These are phyloP conservation scores for Ypsolopha sequella DNA, from an alignment of 2,888 invertebrate genomes.

Conservation along the genomic window DNA sequence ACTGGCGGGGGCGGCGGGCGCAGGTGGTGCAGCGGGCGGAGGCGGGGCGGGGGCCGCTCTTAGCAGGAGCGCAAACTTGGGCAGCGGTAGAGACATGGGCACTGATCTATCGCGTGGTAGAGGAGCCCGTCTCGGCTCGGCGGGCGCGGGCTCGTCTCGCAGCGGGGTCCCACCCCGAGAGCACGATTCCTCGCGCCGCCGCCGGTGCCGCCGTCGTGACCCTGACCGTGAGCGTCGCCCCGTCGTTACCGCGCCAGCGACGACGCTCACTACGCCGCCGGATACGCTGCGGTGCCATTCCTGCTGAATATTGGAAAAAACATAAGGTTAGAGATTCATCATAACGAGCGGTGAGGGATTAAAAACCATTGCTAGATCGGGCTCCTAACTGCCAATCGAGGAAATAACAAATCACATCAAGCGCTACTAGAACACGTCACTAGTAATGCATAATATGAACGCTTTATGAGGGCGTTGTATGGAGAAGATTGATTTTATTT, in stretches of 20 bases:
- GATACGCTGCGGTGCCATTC: conserved; percentile 41
- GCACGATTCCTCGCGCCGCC: conserved; percentile 39
- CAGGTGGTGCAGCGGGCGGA: conserved; percentile 48
- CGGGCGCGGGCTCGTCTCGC: conserved; percentile 83
- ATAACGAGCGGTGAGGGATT: too few species aligned
- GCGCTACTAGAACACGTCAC: too few species aligned
- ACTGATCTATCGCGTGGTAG: conserved; percentile 64
- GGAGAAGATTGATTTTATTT: too few species aligned
- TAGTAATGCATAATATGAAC: too few species aligned
- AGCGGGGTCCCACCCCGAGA: conserved; percentile 89
- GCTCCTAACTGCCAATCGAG: too few species aligned
- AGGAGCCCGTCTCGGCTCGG: conserved; percentile 80
- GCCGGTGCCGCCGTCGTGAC: conserved; percentile 78
- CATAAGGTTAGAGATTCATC: too few species aligned
- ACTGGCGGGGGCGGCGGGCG: conserved; percentile 39
- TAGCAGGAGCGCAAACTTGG: conserved; percentile 86
- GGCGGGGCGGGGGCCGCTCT: conserved; percentile 60
- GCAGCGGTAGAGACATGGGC: conserved; percentile 87
- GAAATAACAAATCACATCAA: too few species aligned
- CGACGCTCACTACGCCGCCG: conserved; percentile 25
- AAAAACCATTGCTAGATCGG: too few species aligned
- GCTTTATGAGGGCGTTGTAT: too few species aligned
- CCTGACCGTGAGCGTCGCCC: conserved; percentile 56
- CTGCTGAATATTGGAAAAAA: conserved; percentile 15
- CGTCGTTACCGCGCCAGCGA: conserved; percentile 44